phyloP scores from a whole-genome alignment of 2,797 vertebrate genomes.

The Falco novaeseelandiae region DNA sequence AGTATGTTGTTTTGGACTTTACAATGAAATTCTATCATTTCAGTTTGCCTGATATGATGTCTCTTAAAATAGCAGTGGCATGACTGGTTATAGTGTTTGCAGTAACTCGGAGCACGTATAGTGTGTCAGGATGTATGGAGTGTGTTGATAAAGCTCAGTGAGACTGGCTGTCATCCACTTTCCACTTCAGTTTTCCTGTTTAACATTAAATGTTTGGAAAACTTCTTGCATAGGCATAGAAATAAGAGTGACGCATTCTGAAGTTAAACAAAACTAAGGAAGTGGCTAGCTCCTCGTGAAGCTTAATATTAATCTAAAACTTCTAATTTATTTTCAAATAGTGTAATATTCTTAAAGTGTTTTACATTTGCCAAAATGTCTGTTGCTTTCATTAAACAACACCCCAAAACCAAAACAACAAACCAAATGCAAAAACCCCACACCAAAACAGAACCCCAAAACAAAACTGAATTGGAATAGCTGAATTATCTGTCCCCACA shows the following conservation, averaged over 20 bases:
- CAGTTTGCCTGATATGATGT: neutral
- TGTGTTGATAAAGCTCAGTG: constrained; percentile 42
- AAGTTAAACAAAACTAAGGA: constrained; percentile 53
- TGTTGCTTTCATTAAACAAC: neutral
- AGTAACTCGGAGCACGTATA: neutral
- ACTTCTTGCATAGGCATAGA: constrained; percentile 19
- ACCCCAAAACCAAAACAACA: neutral
- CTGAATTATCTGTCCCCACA: neutral
- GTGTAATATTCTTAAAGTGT: neutral
- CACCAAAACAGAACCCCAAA: neutral
- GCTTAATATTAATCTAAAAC: neutral
- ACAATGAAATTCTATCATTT: neutral
- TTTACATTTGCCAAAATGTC: neutral
- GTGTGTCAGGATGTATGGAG: constrained; percentile 25
- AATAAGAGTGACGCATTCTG: constrained; percentile 21
- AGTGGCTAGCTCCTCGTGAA: neutral
- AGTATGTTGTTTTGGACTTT: neutral
- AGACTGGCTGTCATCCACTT: constrained; percentile 58
- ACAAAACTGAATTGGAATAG: neutral
- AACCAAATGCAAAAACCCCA: too few species aligned
- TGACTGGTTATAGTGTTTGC: neutral
- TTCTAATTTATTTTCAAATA: neutral
- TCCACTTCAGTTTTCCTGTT: constrained; percentile 67
- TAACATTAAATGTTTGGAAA: constrained; percentile 54
- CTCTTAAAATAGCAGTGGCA: constrained; percentile 7